Evolutionary conservation across 2,888 invertebrate genomes (phyloP).

Genomic region (Erebia ligea): DNA sequence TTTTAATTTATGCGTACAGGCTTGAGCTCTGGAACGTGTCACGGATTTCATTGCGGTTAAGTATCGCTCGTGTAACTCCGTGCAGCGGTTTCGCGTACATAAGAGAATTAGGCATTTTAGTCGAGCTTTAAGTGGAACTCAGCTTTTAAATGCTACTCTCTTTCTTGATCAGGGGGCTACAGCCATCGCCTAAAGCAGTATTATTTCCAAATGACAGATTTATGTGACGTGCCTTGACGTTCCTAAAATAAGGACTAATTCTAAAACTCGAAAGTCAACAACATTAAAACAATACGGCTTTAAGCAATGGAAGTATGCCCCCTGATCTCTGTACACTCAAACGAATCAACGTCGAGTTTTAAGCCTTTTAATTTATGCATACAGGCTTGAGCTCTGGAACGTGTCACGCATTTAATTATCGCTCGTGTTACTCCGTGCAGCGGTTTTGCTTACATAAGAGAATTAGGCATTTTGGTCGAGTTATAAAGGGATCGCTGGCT

Average conservation of each 20-base stretch:
- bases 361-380: slow-evolving; percentile 41
- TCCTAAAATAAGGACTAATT: no score
- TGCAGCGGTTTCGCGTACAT: neutral
- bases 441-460: neutral
- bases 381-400: slow-evolving; percentile 30
- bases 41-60: no score
- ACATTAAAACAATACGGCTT: no score
- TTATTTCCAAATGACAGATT: no score
- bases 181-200: no score
- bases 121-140: no score
- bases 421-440: neutral
- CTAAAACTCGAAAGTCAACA: no score
- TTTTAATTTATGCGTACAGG: slow-evolving; percentile 41
- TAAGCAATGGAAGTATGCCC: no score
- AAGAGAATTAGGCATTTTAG: neutral
- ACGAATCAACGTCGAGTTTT: slow-evolving; percentile 5
- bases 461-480: neutral
- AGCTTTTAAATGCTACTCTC: no score
- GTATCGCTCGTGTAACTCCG: slow-evolving; percentile 5
- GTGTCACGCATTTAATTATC: slow-evolving; percentile 32
- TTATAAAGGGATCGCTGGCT: no score
- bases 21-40: slow-evolving; percentile 36
- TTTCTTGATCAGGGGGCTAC: no score
- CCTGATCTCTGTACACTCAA: neutral
- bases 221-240: no score